A percentile compares a stretch with the other conserved stretches of the same genome.
Evolutionary conservation across 2,888 invertebrate species (phyloP).

Genomic region (Pimpla rufipes): DNA sequence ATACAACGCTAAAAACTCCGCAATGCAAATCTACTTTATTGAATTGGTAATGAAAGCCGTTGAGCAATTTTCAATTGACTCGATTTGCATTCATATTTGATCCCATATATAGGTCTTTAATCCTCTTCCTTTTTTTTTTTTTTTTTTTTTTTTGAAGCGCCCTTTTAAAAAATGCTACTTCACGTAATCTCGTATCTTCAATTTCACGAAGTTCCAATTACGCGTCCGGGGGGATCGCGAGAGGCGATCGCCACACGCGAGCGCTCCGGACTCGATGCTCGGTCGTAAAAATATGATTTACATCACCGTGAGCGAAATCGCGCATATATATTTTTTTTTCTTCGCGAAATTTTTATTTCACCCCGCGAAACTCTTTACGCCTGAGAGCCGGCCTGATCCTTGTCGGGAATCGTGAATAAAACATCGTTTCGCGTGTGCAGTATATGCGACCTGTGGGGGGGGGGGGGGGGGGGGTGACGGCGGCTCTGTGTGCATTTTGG

Average conservation of each 20-base stretch:
- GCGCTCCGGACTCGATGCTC: not conserved
- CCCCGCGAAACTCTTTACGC: not conserved
- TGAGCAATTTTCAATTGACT: not conserved
- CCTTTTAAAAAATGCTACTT: no score
- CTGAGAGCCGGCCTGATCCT: conserved; percentile 27
- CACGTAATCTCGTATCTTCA: no score
- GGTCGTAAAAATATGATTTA: not conserved
- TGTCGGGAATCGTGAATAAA: conserved; percentile 60
- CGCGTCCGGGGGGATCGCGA: no score
- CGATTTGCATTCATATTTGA: no score
- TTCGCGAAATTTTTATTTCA: not conserved
- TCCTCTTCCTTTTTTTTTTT: no score
- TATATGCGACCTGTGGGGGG: conserved; percentile 17
- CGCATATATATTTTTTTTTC: not conserved
- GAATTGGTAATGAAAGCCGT: not conserved
- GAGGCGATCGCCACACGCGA: not conserved
- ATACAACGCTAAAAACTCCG: conserved; percentile 3
- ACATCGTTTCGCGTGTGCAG: conserved; percentile 43
- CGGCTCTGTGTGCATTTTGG: conserved; percentile 8
- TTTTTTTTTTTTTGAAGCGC: no score
- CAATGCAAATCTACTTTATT: not conserved
- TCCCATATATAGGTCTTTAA: no score
- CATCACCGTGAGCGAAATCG: not conserved
- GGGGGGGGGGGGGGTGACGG: not conserved
- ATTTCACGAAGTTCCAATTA: no score